phyloP scores from a whole-genome alignment of 2,888 invertebrate genomes.

The Melieria crassipennis region DNA sequence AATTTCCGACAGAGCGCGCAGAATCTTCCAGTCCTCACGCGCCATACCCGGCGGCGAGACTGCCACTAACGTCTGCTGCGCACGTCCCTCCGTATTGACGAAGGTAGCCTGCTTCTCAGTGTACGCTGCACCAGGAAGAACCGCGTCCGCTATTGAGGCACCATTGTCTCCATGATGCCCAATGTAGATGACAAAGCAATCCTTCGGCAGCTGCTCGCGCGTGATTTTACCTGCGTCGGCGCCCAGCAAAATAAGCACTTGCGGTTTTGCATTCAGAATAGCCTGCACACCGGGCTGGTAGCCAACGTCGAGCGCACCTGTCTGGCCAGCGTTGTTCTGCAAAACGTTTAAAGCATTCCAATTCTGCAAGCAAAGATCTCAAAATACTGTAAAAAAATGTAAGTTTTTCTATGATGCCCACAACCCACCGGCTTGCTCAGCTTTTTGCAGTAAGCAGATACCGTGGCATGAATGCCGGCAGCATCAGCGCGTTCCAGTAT shows the following conservation, averaged over 20 bases:
- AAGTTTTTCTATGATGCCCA: not conserved
- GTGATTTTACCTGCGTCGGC: conserved; percentile 89
- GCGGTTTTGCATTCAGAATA: conserved; percentile 74
- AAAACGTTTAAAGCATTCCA: conserved; percentile 93
- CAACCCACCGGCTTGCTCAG: conserved; percentile 68
- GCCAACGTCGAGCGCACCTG: conserved; percentile 95
- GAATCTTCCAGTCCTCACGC: conserved; percentile 97
- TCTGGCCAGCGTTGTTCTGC: conserved; percentile 91
- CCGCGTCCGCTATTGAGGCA: conserved; percentile 90
- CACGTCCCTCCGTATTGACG: conserved; percentile 97
- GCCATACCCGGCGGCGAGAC: conserved; percentile 93
- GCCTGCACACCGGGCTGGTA: conserved; percentile 80
- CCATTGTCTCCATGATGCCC: conserved; percentile 97
- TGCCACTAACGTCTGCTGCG: conserved; percentile 89
- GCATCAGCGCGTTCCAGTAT: conserved; percentile 83
- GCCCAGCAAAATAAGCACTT: conserved; percentile 88
- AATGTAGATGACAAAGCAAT: conserved; percentile 89
- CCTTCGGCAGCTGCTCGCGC: conserved; percentile 80
- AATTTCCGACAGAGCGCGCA: conserved; percentile 95
- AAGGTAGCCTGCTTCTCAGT: conserved; percentile 98
- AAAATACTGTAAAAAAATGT: conserved; percentile 18
- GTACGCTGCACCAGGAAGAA: conserved; percentile 96
- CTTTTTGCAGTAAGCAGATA: conserved; percentile 76
- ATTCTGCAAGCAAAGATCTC: conserved; percentile 49
- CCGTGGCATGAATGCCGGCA: conserved; percentile 77